Conservation (phyloP, 1,140 invertebrate species). For the Magallana angulata region DNA sequence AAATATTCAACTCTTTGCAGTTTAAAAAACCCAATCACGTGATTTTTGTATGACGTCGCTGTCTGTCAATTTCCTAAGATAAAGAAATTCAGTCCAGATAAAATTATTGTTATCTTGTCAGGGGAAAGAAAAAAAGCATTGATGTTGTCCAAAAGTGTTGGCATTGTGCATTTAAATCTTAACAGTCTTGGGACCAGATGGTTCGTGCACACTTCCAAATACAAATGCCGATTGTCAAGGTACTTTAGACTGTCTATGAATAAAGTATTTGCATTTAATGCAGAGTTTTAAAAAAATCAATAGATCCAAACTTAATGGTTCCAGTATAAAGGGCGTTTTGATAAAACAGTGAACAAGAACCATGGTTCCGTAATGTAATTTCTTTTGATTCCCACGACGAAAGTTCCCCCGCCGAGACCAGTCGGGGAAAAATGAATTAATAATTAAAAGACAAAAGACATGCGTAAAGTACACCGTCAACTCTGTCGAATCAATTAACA, state of each 20-base stretch:
- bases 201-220: neutral
- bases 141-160: conserved; percentile 22
- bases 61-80: conserved; percentile 14
- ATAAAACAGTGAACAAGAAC: neutral
- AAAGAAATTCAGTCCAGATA: conserved; percentile 10
- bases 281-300: conserved; percentile 13
- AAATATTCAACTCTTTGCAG: conserved; percentile 4
- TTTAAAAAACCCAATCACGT: neutral
- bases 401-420: neutral
- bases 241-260: neutral
- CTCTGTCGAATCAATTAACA: conserved; percentile 4
- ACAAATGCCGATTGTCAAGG: neutral
- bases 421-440: neutral
- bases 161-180: neutral
- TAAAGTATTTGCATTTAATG: conserved; percentile 29
- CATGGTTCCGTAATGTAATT: conserved; percentile 9
- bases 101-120: conserved; percentile 25
- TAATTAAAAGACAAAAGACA: neutral
- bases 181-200: neutral
- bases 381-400: conserved; percentile 13
- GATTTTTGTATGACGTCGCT: neutral
- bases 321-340: neutral
- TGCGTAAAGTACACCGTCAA: neutral
- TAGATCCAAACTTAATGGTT: conserved; percentile 19
- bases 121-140: neutral